Base-by-base conservation (phyloP, 2,888 invertebrate species). In the Acleris laterana region DNA sequence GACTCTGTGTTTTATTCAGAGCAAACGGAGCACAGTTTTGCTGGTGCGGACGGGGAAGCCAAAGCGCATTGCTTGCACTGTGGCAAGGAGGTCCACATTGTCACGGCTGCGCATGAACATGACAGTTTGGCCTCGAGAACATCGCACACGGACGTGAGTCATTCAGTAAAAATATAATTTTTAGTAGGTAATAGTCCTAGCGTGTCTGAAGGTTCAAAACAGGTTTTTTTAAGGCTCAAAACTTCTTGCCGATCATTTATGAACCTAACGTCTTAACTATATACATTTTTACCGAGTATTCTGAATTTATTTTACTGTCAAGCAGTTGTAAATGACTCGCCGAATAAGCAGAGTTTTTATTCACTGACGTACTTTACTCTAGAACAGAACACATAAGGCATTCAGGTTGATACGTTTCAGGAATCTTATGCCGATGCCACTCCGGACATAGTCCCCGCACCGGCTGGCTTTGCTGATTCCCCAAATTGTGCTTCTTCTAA, bases 1-100 rank as follows among this genome's bases (percentile, higher is more conserved):
- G 97, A 98, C 85, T 97, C 97, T 65, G 97, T 98, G 28, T 98
- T 98, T 88, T 97, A 97, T 89, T 97, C 97, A 79, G 97, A 97
- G 84, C 95, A 94, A 72, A 95, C 94, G 13, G 95, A 95, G 82
- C 93, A 93, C 62, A 91, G 90, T 69, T 78, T 87, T 57, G 89
- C 89, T 17, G 88, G 82, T 3, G 86, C 92, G n/a, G 94, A 94
- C 68, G 93, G 94, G 53, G 94, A 94, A 75, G 89, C 93, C 0
- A 92, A 90, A 72, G 94, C 95, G 1, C 96, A 96, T 80, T 97
- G 97, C 81, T 93, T 96, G 68, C 96, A 97, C 80, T 97, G 97
- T 79, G 97, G 97, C 63, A 96, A 96, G 86, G 96, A 97, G 88
- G 96, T 95, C 64, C 95, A 95, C 78, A 94, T 94, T 57, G 88